These are phyloP conservation scores for Rhinoderma darwinii DNA, from an alignment of 2,113 vertebrate genomes.

Conservation along the genomic window DNA sequence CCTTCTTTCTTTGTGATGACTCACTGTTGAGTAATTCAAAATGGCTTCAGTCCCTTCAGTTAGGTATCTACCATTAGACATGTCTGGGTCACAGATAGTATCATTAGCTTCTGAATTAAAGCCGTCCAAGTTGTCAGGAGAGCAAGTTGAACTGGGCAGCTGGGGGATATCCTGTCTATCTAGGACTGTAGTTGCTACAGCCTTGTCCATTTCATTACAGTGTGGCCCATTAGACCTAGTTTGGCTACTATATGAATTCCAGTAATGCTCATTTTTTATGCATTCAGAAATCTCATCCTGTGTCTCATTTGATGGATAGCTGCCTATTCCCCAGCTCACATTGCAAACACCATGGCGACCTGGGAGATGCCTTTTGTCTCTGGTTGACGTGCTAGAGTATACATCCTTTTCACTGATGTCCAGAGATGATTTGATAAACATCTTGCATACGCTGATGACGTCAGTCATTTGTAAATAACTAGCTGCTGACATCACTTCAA, in stretches of 20 bases:
- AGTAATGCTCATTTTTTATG: constrained; percentile 64
- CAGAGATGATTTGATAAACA: constrained; percentile 94
- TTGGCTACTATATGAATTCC: constrained; percentile 71
- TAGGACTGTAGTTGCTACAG: constrained; percentile 58
- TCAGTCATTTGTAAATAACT: constrained; percentile 98
- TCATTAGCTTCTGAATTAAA: constrained; percentile 24
- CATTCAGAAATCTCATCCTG: constrained; percentile 63
- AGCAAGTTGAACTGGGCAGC: constrained; percentile 68
- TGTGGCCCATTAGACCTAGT: constrained; percentile 59
- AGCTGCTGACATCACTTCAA: constrained; percentile 97
- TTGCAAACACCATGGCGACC: constrained; percentile 64
- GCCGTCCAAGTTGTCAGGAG: constrained; percentile 57
- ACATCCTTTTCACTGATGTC: constrained; percentile 85
- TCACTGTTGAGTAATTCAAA: constrained; percentile 66
- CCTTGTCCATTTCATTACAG: constrained; percentile 61
- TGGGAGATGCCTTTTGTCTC: constrained; percentile 66
- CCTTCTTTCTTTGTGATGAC: constrained; percentile 57
- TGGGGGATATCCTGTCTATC: constrained; percentile 68
- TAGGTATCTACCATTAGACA: constrained; percentile 57
- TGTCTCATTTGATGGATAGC: constrained; percentile 64
- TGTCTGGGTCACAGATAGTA: constrained; percentile 55
- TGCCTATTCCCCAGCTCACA: constrained; percentile 68
- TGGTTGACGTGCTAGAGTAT: constrained; percentile 75
- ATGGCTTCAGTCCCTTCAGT: constrained; percentile 52
- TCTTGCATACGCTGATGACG: constrained; percentile 93